These are phyloP conservation scores for Alosa sapidissima DNA, from an alignment of 2,797 vertebrate species.

Conservation along the genomic window DNA sequence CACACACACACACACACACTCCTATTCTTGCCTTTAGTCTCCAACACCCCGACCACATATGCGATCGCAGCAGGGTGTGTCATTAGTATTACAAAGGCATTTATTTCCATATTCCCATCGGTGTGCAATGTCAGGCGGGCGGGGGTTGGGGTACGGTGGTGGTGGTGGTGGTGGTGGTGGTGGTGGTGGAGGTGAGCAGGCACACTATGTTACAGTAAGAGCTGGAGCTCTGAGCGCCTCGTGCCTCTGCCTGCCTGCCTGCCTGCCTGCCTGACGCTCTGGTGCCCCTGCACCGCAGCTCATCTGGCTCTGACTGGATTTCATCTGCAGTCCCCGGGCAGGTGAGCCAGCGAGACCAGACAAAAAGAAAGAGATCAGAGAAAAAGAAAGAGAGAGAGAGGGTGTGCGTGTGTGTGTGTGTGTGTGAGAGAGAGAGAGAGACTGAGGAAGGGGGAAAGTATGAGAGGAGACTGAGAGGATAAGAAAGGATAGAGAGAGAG, in stretches of 20 bases:
- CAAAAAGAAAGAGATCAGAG: neutral
- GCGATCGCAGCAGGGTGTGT: neutral
- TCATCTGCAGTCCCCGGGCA: constrained; percentile 10
- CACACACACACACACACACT: neutral
- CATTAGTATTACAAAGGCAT: constrained; percentile 10
- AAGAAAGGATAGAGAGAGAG: neutral
- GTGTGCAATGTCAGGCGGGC: neutral
- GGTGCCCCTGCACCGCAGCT: neutral
- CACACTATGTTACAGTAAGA: neutral
- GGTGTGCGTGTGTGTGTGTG: too few relatives aligned
- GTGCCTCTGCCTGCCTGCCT: neutral
- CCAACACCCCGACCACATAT: neutral
- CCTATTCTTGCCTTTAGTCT: neutral
- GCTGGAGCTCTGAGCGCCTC: neutral
- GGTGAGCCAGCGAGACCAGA: constrained; percentile 3
- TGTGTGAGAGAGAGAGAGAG: neutral
- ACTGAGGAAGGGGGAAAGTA: neutral
- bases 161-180: neutral
- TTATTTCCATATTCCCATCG: constrained; percentile 8
- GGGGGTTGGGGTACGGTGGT: neutral
- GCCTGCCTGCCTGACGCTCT: neutral
- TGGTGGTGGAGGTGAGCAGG: too few relatives aligned
- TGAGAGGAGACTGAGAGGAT: neutral
- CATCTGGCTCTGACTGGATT: constrained; percentile 4
- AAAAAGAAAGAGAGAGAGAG: neutral